Conservation (phyloP, 2,113 vertebrate genomes). For the Scomber scombrus region DNA sequence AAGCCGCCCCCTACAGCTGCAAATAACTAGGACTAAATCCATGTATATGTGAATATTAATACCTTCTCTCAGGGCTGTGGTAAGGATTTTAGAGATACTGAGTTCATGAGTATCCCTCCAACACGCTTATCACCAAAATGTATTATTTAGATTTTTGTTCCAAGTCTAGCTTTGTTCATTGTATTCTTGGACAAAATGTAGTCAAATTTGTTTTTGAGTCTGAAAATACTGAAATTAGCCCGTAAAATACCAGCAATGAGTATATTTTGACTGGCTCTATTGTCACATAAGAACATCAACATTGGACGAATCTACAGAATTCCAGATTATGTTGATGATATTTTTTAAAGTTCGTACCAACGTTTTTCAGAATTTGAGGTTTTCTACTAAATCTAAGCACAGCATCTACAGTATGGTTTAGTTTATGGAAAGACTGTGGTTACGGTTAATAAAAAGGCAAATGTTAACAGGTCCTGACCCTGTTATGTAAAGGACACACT, state of each 20-base stretch:
- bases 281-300: neutral
- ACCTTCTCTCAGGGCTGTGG: neutral
- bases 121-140: neutral
- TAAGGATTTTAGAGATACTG: neutral
- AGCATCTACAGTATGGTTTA: neutral
- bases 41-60: neutral
- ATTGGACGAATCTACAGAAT: neutral
- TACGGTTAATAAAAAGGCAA: neutral
- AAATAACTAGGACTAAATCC: neutral
- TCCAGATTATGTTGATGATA: too few species aligned
- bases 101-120: neutral
- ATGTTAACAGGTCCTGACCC: too few species aligned
- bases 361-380: too few species aligned
- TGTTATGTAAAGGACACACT: too few species aligned
- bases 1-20: neutral
- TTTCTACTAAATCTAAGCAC: neutral
- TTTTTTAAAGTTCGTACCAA: neutral
- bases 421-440: neutral
- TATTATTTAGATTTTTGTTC: neutral
- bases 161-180: neutral
- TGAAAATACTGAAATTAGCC: too few species aligned
- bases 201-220: too few species aligned
- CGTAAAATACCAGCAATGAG: too few species aligned
- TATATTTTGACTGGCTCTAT: too few species aligned
- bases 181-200: too few species aligned